Conservation (phyloP, 2,888 invertebrate genomes). For the Lycocerus yunnanus region DNA sequence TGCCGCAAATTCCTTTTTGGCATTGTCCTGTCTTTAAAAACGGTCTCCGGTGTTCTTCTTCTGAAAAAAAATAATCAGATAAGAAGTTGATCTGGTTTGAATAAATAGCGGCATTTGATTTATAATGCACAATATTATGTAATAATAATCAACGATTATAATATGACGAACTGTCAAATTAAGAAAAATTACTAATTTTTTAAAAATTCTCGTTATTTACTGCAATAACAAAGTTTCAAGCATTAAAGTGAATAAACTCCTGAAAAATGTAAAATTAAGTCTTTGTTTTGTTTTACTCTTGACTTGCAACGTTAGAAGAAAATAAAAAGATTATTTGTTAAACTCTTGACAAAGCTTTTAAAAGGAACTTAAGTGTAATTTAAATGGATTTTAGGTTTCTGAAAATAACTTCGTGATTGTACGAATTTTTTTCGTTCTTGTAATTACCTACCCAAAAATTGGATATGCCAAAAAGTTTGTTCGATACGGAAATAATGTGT, state of each 20-base stretch:
- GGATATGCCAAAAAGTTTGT: background rate
- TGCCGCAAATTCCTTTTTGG: slow-evolving; percentile 61
- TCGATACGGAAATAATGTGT: background rate
- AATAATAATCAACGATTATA: no score
- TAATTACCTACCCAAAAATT: background rate
- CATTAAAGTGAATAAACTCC: background rate
- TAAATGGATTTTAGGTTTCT: background rate
- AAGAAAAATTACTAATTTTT: no score
- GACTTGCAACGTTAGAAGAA: background rate
- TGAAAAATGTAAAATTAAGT: background rate
- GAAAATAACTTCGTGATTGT: background rate
- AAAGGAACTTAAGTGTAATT: background rate
- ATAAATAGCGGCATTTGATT: no score
- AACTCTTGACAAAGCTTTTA: background rate
- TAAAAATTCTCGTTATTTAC: no score
- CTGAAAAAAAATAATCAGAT: slow-evolving; percentile 9
- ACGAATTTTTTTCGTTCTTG: background rate
- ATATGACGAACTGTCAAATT: no score
- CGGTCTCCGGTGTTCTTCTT: slow-evolving; percentile 33
- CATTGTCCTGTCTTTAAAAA: slow-evolving; percentile 54
- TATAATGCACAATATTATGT: no score
- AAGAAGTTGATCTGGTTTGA: no score
- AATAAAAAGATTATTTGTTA: background rate
- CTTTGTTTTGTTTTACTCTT: background rate
- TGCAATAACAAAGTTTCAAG: no score